phyloP scores from a whole-genome alignment of 2,113 vertebrate species.

The Hyperoodon ampullatus region DNA sequence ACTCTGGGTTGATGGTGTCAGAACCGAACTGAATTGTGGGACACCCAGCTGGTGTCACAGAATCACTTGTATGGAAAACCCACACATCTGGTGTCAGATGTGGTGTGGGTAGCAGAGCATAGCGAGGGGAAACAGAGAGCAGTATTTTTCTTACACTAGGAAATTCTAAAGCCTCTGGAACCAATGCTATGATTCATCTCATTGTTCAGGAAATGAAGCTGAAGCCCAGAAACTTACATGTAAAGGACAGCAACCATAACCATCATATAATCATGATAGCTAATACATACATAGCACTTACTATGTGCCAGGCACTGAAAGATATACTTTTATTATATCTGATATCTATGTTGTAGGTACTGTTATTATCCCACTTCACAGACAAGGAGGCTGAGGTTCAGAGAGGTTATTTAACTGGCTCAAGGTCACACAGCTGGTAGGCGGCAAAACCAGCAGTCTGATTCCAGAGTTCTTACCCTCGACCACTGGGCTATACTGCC shows the following conservation, averaged over 20 bases:
- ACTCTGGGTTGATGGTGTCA: background rate
- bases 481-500: background rate
- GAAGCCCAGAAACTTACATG: background rate
- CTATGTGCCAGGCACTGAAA: background rate
- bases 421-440: background rate
- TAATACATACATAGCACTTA: background rate
- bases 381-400: background rate
- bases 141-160: background rate
- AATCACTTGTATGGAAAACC: background rate
- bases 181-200: background rate
- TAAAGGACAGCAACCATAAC: background rate
- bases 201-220: background rate
- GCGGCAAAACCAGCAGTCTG: background rate
- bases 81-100: background rate
- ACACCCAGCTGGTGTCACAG: background rate
- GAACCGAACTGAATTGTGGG: background rate
- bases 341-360: background rate
- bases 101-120: background rate
- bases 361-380: background rate
- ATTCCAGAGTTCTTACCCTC: background rate
- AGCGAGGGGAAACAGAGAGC: background rate
- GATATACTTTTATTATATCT: no score
- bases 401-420: background rate
- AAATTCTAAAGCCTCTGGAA: background rate
- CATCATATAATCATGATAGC: fast-evolving